Conservation (phyloP, 2,797 vertebrate genomes). For the Bryconaethiops microstoma region DNA sequence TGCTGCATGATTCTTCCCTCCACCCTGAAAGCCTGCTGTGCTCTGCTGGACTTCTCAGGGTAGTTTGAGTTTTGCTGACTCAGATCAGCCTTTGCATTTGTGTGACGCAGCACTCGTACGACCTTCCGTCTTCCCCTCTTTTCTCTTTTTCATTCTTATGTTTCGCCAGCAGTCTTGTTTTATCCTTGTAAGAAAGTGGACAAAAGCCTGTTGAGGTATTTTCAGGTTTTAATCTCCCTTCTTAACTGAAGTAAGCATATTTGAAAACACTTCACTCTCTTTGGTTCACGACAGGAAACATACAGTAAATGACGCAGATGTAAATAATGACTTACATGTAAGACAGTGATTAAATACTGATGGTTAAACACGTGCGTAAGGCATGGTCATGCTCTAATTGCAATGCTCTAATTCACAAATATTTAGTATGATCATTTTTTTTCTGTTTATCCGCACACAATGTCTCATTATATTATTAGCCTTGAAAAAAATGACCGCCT, state of each 20-base stretch:
- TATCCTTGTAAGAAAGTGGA: background rate
- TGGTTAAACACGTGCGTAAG: background rate
- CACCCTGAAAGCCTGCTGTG: background rate
- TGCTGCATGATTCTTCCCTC: background rate
- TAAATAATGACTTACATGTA: background rate
- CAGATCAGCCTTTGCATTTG: background rate
- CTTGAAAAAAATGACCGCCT: background rate
- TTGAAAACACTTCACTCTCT: conserved; percentile 46
- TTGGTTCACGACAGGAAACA: conserved; percentile 33
- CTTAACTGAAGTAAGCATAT: conserved; percentile 35
- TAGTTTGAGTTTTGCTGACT: conserved; percentile 25
- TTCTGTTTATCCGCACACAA: background rate
- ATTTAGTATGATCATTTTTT: background rate
- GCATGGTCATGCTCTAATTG: background rate
- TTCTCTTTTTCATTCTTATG: background rate
- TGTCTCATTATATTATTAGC: background rate
- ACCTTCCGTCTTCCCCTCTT: background rate
- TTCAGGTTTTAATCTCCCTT: conserved; percentile 58
- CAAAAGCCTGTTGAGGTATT: conserved; percentile 56
- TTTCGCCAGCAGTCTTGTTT: background rate
- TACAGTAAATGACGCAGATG: background rate
- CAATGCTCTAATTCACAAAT: background rate
- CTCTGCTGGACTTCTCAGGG: background rate
- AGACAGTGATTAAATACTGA: background rate
- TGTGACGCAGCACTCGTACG: conserved; percentile 17